Evolutionary conservation across 1,140 invertebrate species (phyloP).

Genomic region (Maconellicoccus hirsutus): DNA sequence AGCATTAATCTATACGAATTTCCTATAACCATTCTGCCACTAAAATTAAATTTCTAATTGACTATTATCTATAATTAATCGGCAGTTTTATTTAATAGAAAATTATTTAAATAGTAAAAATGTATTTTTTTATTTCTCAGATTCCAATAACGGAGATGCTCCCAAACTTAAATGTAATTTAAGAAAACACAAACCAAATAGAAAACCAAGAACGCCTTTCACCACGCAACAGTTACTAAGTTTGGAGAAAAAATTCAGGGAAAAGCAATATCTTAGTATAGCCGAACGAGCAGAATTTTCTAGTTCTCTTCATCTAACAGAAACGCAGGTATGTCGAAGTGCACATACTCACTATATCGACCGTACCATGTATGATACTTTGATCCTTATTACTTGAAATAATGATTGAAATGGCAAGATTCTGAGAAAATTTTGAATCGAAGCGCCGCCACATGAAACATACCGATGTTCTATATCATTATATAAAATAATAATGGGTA

Average conservation of each 20-base stretch:
- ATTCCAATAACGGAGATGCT: constrained; percentile 48
- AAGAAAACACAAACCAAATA: constrained; percentile 88
- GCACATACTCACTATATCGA: background rate
- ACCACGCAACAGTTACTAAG: constrained; percentile 89
- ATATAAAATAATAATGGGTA: background rate
- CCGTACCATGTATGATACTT: too few species aligned
- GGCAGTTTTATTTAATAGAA: too few species aligned
- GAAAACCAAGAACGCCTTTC: constrained; percentile 94
- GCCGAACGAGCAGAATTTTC: constrained; percentile 95
- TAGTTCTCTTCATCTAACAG: constrained; percentile 80
- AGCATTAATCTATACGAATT: too few species aligned
- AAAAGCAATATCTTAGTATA: constrained; percentile 93
- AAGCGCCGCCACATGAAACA: too few species aligned
- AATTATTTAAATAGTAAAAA: background rate
- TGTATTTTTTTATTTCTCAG: constrained; percentile 26
- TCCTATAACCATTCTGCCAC: too few species aligned
- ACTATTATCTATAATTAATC: too few species aligned
- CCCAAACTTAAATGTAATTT: constrained; percentile 85
- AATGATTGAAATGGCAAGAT: too few species aligned
- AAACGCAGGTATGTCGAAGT: constrained; percentile 62
- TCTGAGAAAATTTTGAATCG: too few species aligned
- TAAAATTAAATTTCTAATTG: too few species aligned
- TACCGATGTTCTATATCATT: background rate
- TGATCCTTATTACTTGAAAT: too few species aligned
- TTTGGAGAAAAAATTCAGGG: constrained; percentile 89